phyloP scores from a whole-genome alignment of 2,113 vertebrate species.

The Eclectus roratus region DNA sequence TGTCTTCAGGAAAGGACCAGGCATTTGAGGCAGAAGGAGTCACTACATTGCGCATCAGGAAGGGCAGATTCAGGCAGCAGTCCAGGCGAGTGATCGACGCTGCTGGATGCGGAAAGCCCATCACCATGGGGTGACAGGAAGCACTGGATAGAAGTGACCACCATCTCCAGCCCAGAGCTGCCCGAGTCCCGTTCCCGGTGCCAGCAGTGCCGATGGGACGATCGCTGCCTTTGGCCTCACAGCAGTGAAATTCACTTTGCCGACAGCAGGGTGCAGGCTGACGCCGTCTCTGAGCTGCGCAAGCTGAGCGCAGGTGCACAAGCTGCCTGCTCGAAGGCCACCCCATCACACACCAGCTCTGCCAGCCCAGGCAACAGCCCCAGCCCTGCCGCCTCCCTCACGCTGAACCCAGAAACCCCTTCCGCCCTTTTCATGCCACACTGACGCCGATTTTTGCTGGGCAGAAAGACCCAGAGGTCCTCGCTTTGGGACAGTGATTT shows the following conservation, averaged over 20 bases:
- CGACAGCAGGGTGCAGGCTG: neutral
- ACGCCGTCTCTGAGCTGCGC: neutral
- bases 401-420: neutral
- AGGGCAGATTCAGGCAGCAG: neutral
- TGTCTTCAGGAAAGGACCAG: neutral
- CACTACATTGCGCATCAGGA: neutral
- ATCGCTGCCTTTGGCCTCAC: neutral
- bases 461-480: neutral
- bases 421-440: neutral
- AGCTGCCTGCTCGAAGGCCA: neutral
- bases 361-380: neutral
- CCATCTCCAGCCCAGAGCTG: neutral
- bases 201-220: neutral
- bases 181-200: fast-evolving
- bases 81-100: neutral
- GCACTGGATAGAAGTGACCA: neutral
- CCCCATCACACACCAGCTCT: neutral
- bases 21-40: neutral
- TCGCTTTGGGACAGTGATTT: neutral
- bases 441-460: neutral
- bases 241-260: neutral
- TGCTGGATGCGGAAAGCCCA: neutral
- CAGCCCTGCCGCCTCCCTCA: neutral
- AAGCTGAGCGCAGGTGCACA: neutral
- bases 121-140: neutral